These are phyloP conservation scores for Musca domestica DNA, from an alignment of 1,140 invertebrate species.

Conservation along the genomic window DNA sequence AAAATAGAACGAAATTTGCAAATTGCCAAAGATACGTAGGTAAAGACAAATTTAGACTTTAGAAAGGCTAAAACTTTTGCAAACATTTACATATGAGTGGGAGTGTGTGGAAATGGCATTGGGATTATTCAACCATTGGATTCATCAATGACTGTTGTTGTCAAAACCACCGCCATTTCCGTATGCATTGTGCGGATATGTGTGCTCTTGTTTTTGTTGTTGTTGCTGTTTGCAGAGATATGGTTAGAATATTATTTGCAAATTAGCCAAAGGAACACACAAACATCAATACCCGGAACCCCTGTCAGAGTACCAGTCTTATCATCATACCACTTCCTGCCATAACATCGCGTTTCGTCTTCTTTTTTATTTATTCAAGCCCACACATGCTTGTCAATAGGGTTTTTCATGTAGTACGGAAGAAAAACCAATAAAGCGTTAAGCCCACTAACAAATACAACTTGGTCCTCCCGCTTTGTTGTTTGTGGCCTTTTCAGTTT, in stretches of 20 bases:
- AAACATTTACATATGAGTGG: conserved; percentile 26
- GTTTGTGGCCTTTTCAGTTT: no score
- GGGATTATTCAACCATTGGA: no score
- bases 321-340: conserved; percentile 24
- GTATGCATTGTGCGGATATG: background rate
- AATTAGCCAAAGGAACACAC: conserved; percentile 41
- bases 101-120: background rate
- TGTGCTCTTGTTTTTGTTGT: background rate
- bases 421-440: conserved; percentile 49
- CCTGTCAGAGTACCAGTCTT: no score
- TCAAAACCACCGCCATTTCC: background rate
- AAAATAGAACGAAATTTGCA: conserved; percentile 26
- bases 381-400: conserved; percentile 16
- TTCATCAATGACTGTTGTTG: no score
- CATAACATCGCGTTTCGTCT: background rate
- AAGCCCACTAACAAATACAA: conserved; percentile 35
- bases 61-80: conserved; percentile 7
- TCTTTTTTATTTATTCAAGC: background rate
- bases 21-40: conserved; percentile 35
- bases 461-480: no score
- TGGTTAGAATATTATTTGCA: conserved; percentile 47
- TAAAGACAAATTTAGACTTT: background rate
- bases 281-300: conserved; percentile 12
- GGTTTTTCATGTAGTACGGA: background rate
- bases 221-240: background rate